Evolutionary conservation across 2,113 vertebrate genomes (phyloP), one percentile per base, ranked within the genome.

Genomic region (Naja naja): DNA sequence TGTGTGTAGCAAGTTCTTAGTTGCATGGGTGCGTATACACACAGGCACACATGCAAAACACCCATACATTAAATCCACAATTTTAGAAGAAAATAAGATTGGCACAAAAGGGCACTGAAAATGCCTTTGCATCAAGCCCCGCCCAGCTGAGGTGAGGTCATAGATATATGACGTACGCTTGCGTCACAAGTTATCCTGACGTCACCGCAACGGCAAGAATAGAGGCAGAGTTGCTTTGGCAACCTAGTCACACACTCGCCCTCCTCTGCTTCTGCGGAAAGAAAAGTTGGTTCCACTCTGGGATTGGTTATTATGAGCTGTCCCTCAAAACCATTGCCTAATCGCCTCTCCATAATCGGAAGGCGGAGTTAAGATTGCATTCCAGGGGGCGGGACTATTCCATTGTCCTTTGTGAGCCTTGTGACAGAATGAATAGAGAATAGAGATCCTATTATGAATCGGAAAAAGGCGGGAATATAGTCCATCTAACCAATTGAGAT

Each of bases 321-420:
- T 49, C 69, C 20, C 1, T 93, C 92, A 92, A 81, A 56, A 47
- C 0, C 3, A 18, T 25, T 25, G 7, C 22, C 88, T n/a, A 86
- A 93, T 86, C 43, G 4, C 5, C 14, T 88, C 20, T 69, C 49
- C 25, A 8, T 55, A 12, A 8, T 2, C 49, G 39, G 39, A 23
- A 2, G 22, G 18, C 22, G 45, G 30, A 27, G n/a, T 3, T n/a
- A 49, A 88, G 3, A 0, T 4, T 1, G 0, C 39, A n/a, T n/a
- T 49, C 90, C 85, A 4, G 2, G 23, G 23, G n/a, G 11, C 87
- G 3, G 52, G 16, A 14, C 3, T 5, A 85, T 12, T 49, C 1
- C 9, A 30, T 10, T 1, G 30, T 5, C 22, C 30, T 53, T 55
- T 23, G 74, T 1, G 18, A 39, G 11, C 22, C 39, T 0, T 14